phyloP scores from a whole-genome alignment of 2,888 invertebrate species.

The Artemia sinica region DNA sequence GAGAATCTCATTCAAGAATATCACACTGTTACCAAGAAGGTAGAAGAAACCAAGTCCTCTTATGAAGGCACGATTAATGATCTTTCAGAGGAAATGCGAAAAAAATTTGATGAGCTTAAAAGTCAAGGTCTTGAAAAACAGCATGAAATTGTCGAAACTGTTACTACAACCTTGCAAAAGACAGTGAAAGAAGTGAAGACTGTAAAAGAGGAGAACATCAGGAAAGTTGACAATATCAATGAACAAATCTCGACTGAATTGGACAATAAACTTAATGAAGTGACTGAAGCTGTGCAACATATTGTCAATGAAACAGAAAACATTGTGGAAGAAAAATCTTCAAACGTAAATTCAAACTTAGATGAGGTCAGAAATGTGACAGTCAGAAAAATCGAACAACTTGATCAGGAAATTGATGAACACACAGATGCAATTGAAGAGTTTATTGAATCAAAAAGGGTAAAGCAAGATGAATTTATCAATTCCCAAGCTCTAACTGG shows the following conservation, averaged over 20 bases:
- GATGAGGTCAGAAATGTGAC: slow-evolving; percentile 4
- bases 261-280: slow-evolving; percentile 8
- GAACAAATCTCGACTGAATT: neutral
- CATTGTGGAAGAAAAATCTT: neutral
- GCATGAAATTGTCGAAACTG: neutral
- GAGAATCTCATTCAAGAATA: neutral
- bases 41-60: slow-evolving; percentile 1
- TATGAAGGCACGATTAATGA: slow-evolving; percentile 9
- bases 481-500: neutral
- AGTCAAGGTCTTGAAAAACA: neutral
- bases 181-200: neutral
- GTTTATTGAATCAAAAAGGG: slow-evolving; percentile 5
- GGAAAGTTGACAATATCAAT: neutral
- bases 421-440: slow-evolving; percentile 7
- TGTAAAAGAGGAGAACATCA: neutral
- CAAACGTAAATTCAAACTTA: neutral
- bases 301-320: slow-evolving; percentile 4
- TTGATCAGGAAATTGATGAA: slow-evolving; percentile 8
- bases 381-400: neutral
- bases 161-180: slow-evolving; percentile 6
- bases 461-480: slow-evolving; percentile 6
- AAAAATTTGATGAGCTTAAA: neutral
- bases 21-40: slow-evolving; percentile 11
- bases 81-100: slow-evolving; percentile 1
- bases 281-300: slow-evolving; percentile 13